phyloP scores from a whole-genome alignment of 2,888 invertebrate species.

The Galeruca laticollis region DNA sequence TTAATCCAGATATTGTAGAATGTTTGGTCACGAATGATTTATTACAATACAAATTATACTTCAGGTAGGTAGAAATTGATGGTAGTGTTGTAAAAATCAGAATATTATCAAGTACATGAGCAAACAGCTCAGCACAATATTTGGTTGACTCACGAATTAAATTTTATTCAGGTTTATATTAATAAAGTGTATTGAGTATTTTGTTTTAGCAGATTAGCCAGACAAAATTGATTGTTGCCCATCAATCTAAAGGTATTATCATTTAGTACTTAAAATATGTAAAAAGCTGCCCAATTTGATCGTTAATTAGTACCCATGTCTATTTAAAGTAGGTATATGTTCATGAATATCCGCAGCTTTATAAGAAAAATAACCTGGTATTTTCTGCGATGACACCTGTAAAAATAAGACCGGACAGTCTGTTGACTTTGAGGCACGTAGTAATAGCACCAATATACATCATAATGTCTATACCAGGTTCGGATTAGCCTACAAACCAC shows the following conservation, averaged over 20 bases:
- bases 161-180: neutral
- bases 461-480: constrained; percentile 2
- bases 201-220: neutral
- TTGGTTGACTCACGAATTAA: neutral
- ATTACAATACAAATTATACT: too few species aligned
- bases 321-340: constrained; percentile 10
- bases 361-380: constrained; percentile 20
- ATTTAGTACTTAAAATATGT: neutral
- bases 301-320: constrained; percentile 13
- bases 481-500: neutral
- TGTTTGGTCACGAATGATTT: too few species aligned
- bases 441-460: constrained; percentile 16
- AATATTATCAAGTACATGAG: too few species aligned
- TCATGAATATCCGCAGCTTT: constrained; percentile 19
- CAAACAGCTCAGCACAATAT: too few species aligned
- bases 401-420: constrained; percentile 22
- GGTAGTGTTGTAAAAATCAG: too few species aligned
- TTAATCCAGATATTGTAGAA: too few species aligned
- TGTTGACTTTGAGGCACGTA: constrained; percentile 18
- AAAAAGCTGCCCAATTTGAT: constrained; percentile 2
- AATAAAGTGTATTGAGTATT: neutral
- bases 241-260: neutral
- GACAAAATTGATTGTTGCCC: constrained; percentile 1
- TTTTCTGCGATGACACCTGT: constrained; percentile 26
- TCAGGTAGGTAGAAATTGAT: too few species aligned